Percentiles rank a stretch among this genome's conserved stretches.
phyloP scores from a whole-genome alignment of 2,797 vertebrate genomes.

The Galagoides demidoff region DNA sequence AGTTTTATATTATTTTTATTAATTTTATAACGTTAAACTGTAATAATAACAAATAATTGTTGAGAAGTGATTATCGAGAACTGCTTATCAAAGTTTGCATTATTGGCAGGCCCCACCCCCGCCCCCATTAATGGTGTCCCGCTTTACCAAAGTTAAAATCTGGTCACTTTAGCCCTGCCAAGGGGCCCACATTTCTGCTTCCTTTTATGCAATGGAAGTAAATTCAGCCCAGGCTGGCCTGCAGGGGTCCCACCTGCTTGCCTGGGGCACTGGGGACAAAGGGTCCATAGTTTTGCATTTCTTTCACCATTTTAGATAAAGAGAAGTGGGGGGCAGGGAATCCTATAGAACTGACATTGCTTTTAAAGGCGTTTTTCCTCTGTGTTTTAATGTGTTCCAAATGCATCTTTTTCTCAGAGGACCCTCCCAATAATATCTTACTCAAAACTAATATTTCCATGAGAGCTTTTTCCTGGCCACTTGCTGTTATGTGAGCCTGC shows the following conservation, averaged over 20 bases:
- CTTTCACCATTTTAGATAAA: background rate
- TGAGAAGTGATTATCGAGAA: no score
- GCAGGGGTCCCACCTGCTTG: accelerated
- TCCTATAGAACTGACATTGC: accelerated
- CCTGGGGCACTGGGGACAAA: accelerated
- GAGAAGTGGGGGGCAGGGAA: background rate
- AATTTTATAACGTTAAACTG: no score
- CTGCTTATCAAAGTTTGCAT: no score
- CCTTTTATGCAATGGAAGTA: no score
- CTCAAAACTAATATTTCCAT: accelerated
- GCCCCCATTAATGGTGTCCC: no score
- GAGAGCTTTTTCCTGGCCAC: no score
- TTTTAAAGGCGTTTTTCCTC: background rate
- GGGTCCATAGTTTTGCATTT: background rate
- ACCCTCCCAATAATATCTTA: background rate
- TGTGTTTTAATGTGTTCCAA: background rate
- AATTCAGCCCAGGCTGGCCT: background rate
- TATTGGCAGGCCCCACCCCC: no score
- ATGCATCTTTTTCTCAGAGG: background rate
- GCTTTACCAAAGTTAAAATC: no score
- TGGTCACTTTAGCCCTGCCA: no score
- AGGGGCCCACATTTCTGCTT: no score
- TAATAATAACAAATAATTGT: no score
- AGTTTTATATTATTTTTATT: no score
- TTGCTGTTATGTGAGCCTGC: accelerated